A percentile compares a stretch with the other conserved stretches of the same genome.
Evolutionary conservation across 2,113 vertebrate species (phyloP).

Genomic region (Dromiciops gliroides): DNA sequence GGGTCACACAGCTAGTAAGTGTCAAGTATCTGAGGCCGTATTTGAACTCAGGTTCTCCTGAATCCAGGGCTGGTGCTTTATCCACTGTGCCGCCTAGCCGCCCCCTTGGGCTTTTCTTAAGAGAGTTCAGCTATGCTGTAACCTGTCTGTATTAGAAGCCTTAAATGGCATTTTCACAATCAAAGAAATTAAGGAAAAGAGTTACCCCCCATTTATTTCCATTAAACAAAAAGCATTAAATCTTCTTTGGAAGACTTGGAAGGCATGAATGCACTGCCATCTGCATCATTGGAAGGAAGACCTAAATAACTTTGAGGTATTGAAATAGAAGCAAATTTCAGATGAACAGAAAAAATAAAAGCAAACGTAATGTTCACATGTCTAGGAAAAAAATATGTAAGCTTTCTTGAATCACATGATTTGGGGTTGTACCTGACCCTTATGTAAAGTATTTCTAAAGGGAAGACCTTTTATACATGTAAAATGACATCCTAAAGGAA

Average conservation of each 20-base stretch:
- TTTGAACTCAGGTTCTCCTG: no score
- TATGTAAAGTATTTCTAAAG: background rate
- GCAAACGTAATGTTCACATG: background rate
- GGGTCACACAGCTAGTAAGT: no score
- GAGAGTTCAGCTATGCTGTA: background rate
- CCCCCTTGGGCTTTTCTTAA: background rate
- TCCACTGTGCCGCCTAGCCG: no score
- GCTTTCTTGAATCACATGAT: background rate
- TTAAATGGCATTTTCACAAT: background rate
- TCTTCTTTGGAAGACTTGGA: background rate
- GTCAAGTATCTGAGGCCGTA: no score
- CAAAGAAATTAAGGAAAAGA: background rate
- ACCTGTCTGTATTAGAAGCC: background rate
- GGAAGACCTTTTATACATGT: background rate
- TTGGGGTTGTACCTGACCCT: background rate
- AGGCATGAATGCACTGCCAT: background rate
- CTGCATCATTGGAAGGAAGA: background rate
- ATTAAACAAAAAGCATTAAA: background rate
- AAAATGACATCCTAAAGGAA: background rate
- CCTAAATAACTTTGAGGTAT: background rate
- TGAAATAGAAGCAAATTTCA: background rate
- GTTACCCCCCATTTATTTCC: background rate
- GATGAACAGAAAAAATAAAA: background rate
- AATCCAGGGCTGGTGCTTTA: no score
- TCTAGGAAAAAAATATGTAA: background rate